Conservation (phyloP, 2,113 vertebrate species). For the Geococcyx californianus region DNA sequence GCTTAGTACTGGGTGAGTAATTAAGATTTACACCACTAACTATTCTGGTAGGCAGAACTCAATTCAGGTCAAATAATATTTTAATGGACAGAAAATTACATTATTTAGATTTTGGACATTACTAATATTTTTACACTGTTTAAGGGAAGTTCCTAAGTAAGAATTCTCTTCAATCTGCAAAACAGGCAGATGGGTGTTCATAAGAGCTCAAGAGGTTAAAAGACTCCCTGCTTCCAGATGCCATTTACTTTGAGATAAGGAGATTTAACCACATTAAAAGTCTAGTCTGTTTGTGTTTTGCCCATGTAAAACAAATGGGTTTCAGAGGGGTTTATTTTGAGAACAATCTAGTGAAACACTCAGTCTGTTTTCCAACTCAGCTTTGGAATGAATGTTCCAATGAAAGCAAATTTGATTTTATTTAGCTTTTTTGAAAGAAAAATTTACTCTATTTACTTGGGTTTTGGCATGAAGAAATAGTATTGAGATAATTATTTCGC, state of each 20-base stretch:
- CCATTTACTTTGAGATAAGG: not conserved
- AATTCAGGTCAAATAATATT: not conserved
- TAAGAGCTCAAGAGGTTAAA: not conserved
- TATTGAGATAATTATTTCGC: not conserved
- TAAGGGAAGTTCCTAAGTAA: not conserved
- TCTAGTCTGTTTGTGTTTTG: not conserved
- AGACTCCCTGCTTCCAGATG: not conserved
- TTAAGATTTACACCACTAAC: not conserved
- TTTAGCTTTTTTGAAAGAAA: not conserved
- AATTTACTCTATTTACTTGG: not conserved
- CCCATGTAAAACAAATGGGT: not conserved
- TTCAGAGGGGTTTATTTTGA: not conserved
- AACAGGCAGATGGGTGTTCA: not conserved
- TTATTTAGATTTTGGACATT: not conserved
- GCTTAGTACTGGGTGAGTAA: not conserved
- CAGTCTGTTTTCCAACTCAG: not conserved
- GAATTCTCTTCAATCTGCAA: not conserved
- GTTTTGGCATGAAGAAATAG: not conserved
- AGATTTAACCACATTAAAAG: not conserved
- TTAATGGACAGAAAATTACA: not conserved
- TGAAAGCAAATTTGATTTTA: not conserved
- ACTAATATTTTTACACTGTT: not conserved
- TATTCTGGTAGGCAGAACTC: not conserved
- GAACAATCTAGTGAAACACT: not conserved
- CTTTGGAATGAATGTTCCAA: not conserved